Evolutionary conservation across 1,140 invertebrate genomes (phyloP).

Genomic region (Charaxes varanes): DNA sequence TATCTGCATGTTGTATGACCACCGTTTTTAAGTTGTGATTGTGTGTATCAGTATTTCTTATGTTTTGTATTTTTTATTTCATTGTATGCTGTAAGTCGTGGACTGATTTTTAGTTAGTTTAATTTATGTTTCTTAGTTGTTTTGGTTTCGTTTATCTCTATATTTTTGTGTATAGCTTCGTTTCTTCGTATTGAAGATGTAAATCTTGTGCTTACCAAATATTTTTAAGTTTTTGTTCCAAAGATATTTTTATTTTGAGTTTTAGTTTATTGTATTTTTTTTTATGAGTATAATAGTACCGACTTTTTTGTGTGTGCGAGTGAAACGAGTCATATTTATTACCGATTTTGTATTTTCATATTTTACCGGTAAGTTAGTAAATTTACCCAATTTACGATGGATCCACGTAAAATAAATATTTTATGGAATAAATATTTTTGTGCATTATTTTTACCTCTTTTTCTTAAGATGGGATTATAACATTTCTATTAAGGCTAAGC

Average conservation of each 20-base stretch:
- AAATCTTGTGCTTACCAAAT: constrained; percentile 35
- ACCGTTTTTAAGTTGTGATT: constrained; percentile 27
- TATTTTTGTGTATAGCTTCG: constrained; percentile 16
- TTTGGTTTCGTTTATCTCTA: constrained; percentile 20
- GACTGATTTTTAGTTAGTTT: constrained; percentile 34
- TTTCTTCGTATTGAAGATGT: constrained; percentile 12
- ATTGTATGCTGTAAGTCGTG: constrained; percentile 22
- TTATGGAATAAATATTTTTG: constrained; percentile 19
- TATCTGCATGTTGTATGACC: constrained; percentile 19
- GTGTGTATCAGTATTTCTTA: constrained; percentile 26
- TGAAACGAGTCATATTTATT: constrained; percentile 54
- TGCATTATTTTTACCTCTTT: constrained; percentile 16
- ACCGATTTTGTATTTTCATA: constrained; percentile 25
- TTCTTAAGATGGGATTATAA: background rate
- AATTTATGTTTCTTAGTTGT: constrained; percentile 16
- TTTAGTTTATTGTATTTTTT: constrained; percentile 26
- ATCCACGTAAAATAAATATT: constrained; percentile 35
- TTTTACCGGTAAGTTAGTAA: constrained; percentile 12
- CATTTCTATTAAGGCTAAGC: no score
- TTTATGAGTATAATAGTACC: constrained; percentile 22
- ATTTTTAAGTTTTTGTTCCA: constrained; percentile 52
- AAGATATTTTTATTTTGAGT: constrained; percentile 42
- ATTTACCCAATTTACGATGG: constrained; percentile 34
- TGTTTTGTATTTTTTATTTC: constrained; percentile 21
- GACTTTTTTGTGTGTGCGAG: constrained; percentile 35